Base-by-base conservation (phyloP, 2,797 vertebrate species). In the Leucoraja ocellata region DNA sequence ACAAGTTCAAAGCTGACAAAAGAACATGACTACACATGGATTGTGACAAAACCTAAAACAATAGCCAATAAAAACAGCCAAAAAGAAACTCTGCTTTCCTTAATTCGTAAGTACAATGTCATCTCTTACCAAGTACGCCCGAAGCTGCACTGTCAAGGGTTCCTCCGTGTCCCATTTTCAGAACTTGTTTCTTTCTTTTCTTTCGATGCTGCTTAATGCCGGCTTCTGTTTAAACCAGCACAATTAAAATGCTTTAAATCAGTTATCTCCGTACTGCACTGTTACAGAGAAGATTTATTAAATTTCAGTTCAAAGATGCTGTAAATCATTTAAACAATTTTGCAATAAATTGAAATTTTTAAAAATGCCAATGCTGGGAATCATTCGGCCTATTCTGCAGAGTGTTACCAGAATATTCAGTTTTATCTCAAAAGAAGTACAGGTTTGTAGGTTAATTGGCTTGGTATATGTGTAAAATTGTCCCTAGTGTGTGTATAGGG, bases 81-180 rank as follows among this genome's bases (percentile, higher is more conserved):
- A 83, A 68, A 68, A 73, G 21, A 5, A 73, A 13, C 23, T 4
- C 61, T 86, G 2, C 46, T 32, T n/a, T 32, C 28, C 83, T 63
- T 65, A 2, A 5, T 14, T 32, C 7, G 13, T n/a, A 65, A 63
- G 58, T 86, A 63, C 2, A 25, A 61, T 28, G 25, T 46, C 39
- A 18, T 25, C 71, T 46, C 95, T 97, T 96, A 99, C 98, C 98
- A 16, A 99, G 94, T 94, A 99, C 98, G 58, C 98, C 98, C 61
- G 96, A 95, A 0, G 98, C 98, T 2, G 97, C 94, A n/a, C 98
- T 98, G 95, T 99, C 98, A 94, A 99, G 96, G 0, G 98, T 99
- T 73, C 98, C 98, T 93, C 98, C 98, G 13, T 99, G 98, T 0
- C 98, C 98, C 93, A 99, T 97, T 96, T 99, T 99, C 94, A 99